Conservation (phyloP, 2,113 vertebrate genomes). For the Smithornis capensis region DNA sequence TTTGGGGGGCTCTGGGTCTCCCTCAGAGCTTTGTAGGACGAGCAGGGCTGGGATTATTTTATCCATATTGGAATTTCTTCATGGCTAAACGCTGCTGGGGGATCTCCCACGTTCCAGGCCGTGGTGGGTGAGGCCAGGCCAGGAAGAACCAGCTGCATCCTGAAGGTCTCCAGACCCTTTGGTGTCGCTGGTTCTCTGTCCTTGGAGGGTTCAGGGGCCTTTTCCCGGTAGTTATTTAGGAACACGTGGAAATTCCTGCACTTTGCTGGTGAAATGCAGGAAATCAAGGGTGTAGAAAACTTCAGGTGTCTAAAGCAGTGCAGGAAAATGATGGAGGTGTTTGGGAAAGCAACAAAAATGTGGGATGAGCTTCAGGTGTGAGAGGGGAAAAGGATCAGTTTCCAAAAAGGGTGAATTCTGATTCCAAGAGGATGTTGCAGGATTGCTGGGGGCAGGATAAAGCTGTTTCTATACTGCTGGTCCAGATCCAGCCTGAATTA, state of each 20-base stretch:
- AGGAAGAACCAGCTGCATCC: neutral
- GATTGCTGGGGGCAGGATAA: neutral
- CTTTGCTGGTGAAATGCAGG: neutral
- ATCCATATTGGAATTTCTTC: neutral
- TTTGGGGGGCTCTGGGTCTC: neutral
- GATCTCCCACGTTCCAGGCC: neutral
- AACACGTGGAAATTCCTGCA: neutral
- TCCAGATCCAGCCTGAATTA: neutral
- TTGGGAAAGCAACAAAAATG: neutral
- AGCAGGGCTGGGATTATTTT: neutral
- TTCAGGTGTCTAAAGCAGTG: neutral
- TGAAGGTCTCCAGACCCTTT: neutral
- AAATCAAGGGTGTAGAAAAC: neutral
- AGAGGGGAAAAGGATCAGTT: neutral
- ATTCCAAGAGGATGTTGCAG: neutral
- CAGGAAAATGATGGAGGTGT: neutral
- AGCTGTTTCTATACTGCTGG: neutral
- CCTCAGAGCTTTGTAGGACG: neutral
- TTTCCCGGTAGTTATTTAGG: neutral
- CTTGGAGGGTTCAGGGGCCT: neutral
- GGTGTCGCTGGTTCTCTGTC: neutral
- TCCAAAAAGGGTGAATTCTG: neutral
- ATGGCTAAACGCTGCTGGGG: neutral
- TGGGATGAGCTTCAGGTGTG: neutral
- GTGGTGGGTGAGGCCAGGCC: neutral